Evolutionary conservation across 2,888 invertebrate genomes (phyloP), one percentile per base, ranked within the genome.

Genomic region (Camponotus fellah): DNA sequence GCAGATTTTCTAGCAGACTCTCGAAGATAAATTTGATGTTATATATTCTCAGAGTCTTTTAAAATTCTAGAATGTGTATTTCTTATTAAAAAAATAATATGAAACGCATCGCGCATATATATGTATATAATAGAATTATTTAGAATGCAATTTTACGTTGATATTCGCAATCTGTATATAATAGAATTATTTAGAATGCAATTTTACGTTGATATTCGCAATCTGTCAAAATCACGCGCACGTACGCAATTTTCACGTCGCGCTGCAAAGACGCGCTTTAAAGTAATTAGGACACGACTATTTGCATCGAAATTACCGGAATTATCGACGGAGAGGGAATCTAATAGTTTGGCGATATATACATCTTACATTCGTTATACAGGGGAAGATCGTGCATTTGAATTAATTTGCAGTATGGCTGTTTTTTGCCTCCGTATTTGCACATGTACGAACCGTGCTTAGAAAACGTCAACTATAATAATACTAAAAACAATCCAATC

Each of bases 241-340:
- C 17, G 5, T 8, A 26, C 26, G 40, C 9, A 77, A 66, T 43
- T 53, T 65, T 34, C 17, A 21, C 32, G 40, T 56, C 37, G 66
- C 10, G 10, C 46, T 26, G 26, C 26, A 34, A 49, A 17, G 37
- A 46, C 34, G 69, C 60, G 58, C 69, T 79, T 79, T 46, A 46
- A 26, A 80, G 46, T 79, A 79, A 79, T 79, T 79, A 60, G 56
- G 43, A 56, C 43, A 34, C 37, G 37, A 80, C 9, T 60, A 43
- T 79, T 79, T 68, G 66, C 26, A 53, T 66, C 49, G 53, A 69
- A 69, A 53, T 6, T 21, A n/a, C n/a, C 21, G 69, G 32, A n/a
- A 77, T 5, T n/a, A 17, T 79, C 17, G 46, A 46, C 69, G 58
- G 17, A 40, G 43, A 46, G 21, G 26, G 46, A 60, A 37, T 46